Evolutionary conservation across 2,113 vertebrate species (phyloP), one percentile per base, ranked within the genome.

Genomic region (Mohoua ochrocephala): DNA sequence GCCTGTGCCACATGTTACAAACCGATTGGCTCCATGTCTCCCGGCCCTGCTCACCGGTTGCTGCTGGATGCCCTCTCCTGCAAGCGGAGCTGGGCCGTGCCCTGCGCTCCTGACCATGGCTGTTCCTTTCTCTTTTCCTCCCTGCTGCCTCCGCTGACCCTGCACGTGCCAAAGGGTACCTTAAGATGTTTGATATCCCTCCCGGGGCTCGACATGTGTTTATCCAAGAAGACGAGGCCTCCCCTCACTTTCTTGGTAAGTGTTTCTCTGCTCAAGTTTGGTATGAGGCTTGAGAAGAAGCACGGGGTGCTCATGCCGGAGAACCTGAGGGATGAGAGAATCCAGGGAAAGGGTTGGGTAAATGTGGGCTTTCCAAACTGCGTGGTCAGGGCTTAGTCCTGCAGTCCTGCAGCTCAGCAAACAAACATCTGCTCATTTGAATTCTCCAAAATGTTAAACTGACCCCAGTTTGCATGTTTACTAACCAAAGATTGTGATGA

Each of bases 101-200:
- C 79, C 93, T 74, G 57, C 85, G 22, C 83, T 47, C 93, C 98
- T 98, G 98, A 99, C 97, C 95, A 22, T 87, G 77, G 97, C 97
- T 98, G 53, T 99, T 96, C 82, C 99, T 98, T 99, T 97, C 98
- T 97, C 75, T 98, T 98, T 98, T 97, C 95, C 75, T 88, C 97
- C 92, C 93, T 96, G 89, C 97, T 96, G 90, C 87, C 95, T 97
- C 90, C 96, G 35, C 50, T 87, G 91, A 97, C 97, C 80, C 97
- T 92, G 96, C 98, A 97, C 94, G 94, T 98, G 98, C 98, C 93
- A 98, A 98, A 99, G 99, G 99, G 96, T 99, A 99, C 99, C 98
- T 99, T 98, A 99, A 99, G 99, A 99, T 99, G 99, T 99, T 99
- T 99, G 99, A 99, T 95, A 98, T 99, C 97, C 99, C 99, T 97